phyloP scores from a whole-genome alignment of 2,888 invertebrate species.

The Pinctada fucata region DNA sequence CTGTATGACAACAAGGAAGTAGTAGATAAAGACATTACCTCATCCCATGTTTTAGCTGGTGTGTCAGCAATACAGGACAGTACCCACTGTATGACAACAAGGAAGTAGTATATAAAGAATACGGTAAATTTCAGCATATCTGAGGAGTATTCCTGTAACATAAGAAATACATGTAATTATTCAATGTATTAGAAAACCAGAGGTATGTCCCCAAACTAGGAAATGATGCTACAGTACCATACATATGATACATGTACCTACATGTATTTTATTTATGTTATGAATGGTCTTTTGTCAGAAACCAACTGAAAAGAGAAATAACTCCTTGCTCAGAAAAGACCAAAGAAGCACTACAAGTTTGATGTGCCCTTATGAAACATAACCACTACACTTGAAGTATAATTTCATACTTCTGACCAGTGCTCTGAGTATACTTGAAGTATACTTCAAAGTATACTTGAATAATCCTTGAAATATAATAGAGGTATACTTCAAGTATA shows the following conservation, averaged over 20 bases:
- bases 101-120: conserved; percentile 45
- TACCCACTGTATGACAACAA: conserved; percentile 47
- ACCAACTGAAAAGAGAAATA: too few species aligned
- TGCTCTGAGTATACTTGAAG: too few species aligned
- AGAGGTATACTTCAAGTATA: too few species aligned
- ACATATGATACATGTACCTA: background rate
- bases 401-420: too few species aligned
- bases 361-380: too few species aligned
- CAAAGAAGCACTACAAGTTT: too few species aligned
- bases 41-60: conserved; percentile 20
- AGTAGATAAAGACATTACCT: conserved; percentile 44
- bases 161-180: conserved; percentile 7
- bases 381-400: too few species aligned
- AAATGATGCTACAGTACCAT: background rate
- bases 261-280: too few species aligned
- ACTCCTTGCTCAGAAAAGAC: too few species aligned
- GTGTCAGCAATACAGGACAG: conserved; percentile 52
- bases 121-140: conserved; percentile 37
- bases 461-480: too few species aligned
- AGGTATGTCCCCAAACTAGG: background rate
- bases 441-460: too few species aligned
- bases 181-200: background rate
- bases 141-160: conserved; percentile 48
- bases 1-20: conserved; percentile 44
- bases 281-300: too few species aligned